A percentile compares a stretch with the other conserved stretches of the same genome.
phyloP scores from a whole-genome alignment of 2,113 vertebrate genomes.

The Lampris megalopsis region DNA sequence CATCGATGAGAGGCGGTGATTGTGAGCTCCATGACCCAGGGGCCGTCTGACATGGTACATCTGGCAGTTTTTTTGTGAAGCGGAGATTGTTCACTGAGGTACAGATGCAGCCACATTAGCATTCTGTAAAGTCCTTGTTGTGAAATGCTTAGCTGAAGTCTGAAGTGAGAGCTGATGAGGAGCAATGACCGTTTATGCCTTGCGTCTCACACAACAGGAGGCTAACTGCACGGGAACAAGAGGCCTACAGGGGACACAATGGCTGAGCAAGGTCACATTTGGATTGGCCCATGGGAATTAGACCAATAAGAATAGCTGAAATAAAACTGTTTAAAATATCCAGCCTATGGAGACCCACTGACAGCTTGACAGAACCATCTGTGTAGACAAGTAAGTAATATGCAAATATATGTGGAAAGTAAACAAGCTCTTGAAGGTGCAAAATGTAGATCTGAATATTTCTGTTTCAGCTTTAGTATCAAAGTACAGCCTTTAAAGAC shows the following conservation, averaged over 20 bases:
- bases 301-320: conserved; percentile 14
- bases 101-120: conserved; percentile 51
- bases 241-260: neutral
- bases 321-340: neutral
- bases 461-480: neutral
- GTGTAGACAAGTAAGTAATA: neutral
- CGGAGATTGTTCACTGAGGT: neutral
- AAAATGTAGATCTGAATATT: neutral
- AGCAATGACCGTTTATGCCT: conserved; percentile 38
- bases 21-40: neutral
- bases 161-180: conserved; percentile 46
- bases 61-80: conserved; percentile 19
- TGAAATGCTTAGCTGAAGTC: conserved; percentile 44
- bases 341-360: neutral
- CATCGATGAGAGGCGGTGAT: neutral
- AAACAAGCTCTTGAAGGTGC: neutral
- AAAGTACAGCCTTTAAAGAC: neutral
- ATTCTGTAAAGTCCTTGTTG: conserved; percentile 44
- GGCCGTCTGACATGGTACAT: conserved; percentile 28
- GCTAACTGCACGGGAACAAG: conserved; percentile 27
- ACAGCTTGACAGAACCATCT: neutral
- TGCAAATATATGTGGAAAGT: conserved; percentile 13
- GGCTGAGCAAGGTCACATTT: conserved; percentile 29
- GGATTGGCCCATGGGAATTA: conserved; percentile 10
- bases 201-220: conserved; percentile 35